Conservation (phyloP, 2,888 invertebrate species). For the Calliphora vomitoria region DNA sequence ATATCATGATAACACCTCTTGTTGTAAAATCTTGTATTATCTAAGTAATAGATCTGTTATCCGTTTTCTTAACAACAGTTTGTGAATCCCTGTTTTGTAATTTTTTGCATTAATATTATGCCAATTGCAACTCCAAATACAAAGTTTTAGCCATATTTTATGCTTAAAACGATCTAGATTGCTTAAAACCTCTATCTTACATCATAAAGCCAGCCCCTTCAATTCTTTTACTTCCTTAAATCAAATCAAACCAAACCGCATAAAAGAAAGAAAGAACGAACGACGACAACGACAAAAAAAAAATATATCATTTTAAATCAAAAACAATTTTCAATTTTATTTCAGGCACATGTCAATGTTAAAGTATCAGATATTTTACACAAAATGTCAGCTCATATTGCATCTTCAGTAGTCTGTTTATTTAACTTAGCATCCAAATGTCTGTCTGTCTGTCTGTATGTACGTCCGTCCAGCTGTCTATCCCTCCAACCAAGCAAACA, state of each 20-base stretch:
- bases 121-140: slow-evolving; percentile 40
- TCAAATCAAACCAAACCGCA: slow-evolving; percentile 50
- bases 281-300: neutral
- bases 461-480: neutral
- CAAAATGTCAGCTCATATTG: slow-evolving; percentile 71
- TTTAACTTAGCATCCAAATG: slow-evolving; percentile 43
- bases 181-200: slow-evolving; percentile 53
- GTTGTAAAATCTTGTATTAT: too few relatives aligned
- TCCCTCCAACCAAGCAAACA: neutral
- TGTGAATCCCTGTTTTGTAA: neutral
- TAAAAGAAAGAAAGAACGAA: slow-evolving; percentile 16
- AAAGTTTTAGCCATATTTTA: slow-evolving; percentile 57
- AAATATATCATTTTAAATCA: slow-evolving; percentile 72
- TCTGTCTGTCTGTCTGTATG: slow-evolving; percentile 14
- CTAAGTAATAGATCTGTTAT: too few relatives aligned
- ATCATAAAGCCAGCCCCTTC: neutral
- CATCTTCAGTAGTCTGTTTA: slow-evolving; percentile 69
- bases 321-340: slow-evolving; percentile 74
- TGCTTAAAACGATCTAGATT: slow-evolving; percentile 70
- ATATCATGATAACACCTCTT: too few relatives aligned
- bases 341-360: slow-evolving; percentile 74
- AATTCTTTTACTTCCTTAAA: slow-evolving; percentile 65
- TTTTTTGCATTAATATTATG: slow-evolving; percentile 15
- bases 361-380: slow-evolving; percentile 72
- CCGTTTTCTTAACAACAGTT: neutral